A percentile compares a stretch with the other conserved stretches of the same genome.
Conservation (phyloP, 2,113 vertebrate species). For the Hemicordylus capensis region DNA sequence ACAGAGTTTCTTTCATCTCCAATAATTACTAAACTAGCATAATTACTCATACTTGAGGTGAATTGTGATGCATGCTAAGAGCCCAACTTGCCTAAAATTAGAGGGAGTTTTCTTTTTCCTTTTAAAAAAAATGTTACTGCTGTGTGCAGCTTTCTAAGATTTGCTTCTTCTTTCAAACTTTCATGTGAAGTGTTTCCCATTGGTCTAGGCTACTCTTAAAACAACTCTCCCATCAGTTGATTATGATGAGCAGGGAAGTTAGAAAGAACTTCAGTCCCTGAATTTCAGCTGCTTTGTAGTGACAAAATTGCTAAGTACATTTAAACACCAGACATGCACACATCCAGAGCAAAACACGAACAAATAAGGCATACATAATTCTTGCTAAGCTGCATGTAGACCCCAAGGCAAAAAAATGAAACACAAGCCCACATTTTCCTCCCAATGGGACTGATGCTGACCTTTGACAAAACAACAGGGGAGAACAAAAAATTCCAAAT, state of each 20-base stretch:
- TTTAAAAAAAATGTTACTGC: constrained; percentile 44
- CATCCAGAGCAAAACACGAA: constrained; percentile 56
- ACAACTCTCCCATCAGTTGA: constrained; percentile 61
- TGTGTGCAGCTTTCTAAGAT: constrained; percentile 63
- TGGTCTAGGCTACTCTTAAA: constrained; percentile 69
- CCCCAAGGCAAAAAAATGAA: constrained; percentile 45
- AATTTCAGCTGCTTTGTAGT: constrained; percentile 65
- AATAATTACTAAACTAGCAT: constrained; percentile 83
- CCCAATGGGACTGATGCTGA: constrained; percentile 75
- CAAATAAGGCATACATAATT: constrained; percentile 67
- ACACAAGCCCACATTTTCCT: constrained; percentile 65
- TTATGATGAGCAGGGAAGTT: constrained; percentile 60
- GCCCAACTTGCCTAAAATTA: constrained; percentile 72
- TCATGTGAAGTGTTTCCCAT: constrained; percentile 58
- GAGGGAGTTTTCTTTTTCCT: constrained; percentile 9
- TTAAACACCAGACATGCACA: constrained; percentile 63
- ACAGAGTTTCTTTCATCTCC: constrained; percentile 80
- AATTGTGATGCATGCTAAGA: constrained; percentile 67
- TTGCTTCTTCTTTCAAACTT: constrained; percentile 67
- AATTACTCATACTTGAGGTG: constrained; percentile 77
- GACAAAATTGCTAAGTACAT: constrained; percentile 54
- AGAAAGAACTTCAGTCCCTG: constrained; percentile 71
- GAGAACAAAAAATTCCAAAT: constrained; percentile 71
- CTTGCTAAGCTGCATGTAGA: constrained; percentile 75
- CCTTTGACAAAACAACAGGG: constrained; percentile 77